phyloP scores from a whole-genome alignment of 2,113 vertebrate species.

The Crotalus horridus region DNA sequence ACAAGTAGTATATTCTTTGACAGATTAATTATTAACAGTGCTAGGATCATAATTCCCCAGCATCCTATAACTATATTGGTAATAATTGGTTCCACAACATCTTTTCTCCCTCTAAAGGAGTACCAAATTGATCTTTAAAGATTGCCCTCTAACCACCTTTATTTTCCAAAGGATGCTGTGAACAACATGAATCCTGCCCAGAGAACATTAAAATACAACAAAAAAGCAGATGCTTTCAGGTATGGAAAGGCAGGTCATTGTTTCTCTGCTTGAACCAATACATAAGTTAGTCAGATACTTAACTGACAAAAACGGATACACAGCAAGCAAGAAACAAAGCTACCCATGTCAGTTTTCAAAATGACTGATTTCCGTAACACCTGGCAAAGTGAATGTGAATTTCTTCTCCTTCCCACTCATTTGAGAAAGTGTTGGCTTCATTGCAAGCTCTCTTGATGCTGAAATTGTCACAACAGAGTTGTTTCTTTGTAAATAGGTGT shows the following conservation, averaged over 20 bases:
- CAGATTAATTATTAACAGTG: slow-evolving; percentile 25
- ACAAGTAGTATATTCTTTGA: slow-evolving; percentile 9
- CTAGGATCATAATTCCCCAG: slow-evolving; percentile 23
- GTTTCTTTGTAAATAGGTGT: background rate
- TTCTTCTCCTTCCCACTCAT: background rate
- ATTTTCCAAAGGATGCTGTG: background rate
- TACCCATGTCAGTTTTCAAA: background rate
- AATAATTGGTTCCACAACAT: background rate
- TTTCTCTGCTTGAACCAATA: background rate
- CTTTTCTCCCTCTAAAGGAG: slow-evolving; percentile 8
- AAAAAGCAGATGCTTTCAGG: background rate
- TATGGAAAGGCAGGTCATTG: background rate
- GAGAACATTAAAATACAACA: background rate
- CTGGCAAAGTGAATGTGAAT: background rate
- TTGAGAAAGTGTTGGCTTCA: background rate
- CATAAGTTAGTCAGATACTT: background rate
- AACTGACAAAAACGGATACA: background rate
- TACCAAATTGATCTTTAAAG: background rate
- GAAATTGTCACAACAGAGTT: slow-evolving; percentile 3
- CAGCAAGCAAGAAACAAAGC: background rate
- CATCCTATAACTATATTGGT: background rate
- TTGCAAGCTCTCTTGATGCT: background rate
- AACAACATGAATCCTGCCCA: background rate
- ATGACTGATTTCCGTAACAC: background rate
- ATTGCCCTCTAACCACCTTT: background rate